These are phyloP conservation scores for Spermophilus dauricus DNA, from an alignment of 2,113 vertebrate genomes.

Conservation along the genomic window DNA sequence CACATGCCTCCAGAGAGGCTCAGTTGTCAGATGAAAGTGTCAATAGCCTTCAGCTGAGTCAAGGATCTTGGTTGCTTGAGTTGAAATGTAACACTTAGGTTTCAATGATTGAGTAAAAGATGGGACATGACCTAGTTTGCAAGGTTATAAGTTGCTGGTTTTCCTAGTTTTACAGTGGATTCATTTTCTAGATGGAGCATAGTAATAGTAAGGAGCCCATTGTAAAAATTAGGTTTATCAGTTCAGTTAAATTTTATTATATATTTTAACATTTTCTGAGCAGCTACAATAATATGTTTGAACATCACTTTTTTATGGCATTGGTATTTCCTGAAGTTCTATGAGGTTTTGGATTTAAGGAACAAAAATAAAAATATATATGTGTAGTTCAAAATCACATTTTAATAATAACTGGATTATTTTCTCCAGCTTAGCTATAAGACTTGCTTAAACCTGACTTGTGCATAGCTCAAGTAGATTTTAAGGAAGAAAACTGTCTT, in stretches of 20 bases:
- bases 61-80: conserved; percentile 77
- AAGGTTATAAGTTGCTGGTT: conserved; percentile 53
- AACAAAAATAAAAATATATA: background rate
- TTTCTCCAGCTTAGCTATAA: background rate
- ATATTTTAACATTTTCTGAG: conserved; percentile 43
- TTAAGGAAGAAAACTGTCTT: background rate
- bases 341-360: conserved; percentile 43
- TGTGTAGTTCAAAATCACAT: background rate
- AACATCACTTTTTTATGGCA: background rate
- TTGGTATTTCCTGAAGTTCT: conserved; percentile 29
- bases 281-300: background rate
- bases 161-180: conserved; percentile 63
- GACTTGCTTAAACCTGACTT: conserved; percentile 4
- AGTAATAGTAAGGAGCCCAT: background rate
- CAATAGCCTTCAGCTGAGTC: conserved; percentile 70
- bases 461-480: conserved; percentile 4
- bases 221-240: background rate
- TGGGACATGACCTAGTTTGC: conserved; percentile 69
- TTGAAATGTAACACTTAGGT: conserved; percentile 77
- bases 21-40: conserved; percentile 82
- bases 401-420: background rate
- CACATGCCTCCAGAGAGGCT: conserved; percentile 60
- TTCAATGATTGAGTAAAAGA: conserved; percentile 79
- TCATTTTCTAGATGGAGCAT: background rate
- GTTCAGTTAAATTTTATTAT: conserved; percentile 44